These are phyloP conservation scores for Lacanobia wlatinum DNA, from an alignment of 2,888 invertebrate species.

Conservation along the genomic window DNA sequence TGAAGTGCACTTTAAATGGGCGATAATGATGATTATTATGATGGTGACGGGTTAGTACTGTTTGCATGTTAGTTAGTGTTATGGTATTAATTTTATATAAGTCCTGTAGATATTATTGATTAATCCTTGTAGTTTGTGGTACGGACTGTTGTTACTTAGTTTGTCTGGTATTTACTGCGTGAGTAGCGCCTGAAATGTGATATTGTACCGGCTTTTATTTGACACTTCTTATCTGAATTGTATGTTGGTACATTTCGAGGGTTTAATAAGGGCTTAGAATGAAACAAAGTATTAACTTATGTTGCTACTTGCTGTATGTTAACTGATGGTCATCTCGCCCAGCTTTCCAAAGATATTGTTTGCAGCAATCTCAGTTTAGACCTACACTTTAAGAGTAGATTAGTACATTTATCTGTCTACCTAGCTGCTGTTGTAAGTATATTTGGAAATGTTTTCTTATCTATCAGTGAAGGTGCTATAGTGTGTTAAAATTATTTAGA, in stretches of 20 bases:
- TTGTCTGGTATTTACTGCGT: constrained; percentile 3
- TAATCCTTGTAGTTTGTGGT: constrained; percentile 19
- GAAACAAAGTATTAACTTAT: not conserved
- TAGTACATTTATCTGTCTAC: not conserved
- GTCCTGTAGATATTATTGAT: constrained; percentile 43
- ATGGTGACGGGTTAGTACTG: constrained; percentile 89
- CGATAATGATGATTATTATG: constrained; percentile 87
- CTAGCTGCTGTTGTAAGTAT: not conserved
- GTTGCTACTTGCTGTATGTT: not conserved
- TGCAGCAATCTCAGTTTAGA: not conserved
- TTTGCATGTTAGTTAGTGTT: constrained; percentile 62
- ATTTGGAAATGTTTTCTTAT: not conserved
- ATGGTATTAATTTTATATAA: constrained; percentile 43
- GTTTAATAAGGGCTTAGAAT: constrained; percentile 3
- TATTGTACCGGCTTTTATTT: constrained; percentile 52
- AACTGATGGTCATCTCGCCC: not conserved
- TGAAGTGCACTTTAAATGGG: constrained; percentile 77
- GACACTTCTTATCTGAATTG: constrained; percentile 21
- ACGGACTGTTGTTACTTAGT: constrained; percentile 5
- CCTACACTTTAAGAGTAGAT: not conserved
- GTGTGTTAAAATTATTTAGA: not conserved
- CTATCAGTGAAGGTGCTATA: not conserved
- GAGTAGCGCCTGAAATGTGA: constrained; percentile 1
- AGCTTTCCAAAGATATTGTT: constrained; percentile 22
- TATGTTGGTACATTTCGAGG: not conserved